These are phyloP conservation scores for Diplazon laetatorius DNA, from an alignment of 2,888 invertebrate genomes.

Conservation along the genomic window DNA sequence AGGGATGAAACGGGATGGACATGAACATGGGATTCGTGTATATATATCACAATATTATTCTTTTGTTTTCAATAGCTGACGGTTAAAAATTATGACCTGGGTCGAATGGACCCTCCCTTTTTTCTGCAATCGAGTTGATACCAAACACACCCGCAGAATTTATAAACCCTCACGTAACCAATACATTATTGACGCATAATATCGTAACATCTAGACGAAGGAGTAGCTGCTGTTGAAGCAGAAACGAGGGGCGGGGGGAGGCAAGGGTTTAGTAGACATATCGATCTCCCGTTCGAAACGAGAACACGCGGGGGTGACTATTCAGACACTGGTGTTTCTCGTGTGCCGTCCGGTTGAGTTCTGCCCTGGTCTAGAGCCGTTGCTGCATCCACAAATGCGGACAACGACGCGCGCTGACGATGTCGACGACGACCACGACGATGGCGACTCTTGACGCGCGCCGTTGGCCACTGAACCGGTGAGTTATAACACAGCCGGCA, in stretches of 20 bases:
- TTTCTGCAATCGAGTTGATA: no score
- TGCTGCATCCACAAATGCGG: conserved; percentile 15
- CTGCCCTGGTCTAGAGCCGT: conserved; percentile 13
- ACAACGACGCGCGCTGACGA: conserved; percentile 22
- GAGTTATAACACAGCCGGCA: conserved; percentile 52
- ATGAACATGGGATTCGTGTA: no score
- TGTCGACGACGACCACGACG: conserved; percentile 31
- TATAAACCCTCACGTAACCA: no score
- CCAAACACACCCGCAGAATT: no score
- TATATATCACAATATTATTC: no score
- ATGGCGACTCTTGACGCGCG: conserved; percentile 44
- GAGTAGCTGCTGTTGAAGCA: background rate
- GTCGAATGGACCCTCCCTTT: no score
- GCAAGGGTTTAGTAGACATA: background rate
- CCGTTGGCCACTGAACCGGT: conserved; percentile 31
- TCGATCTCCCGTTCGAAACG: conserved; percentile 48
- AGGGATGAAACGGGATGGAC: background rate
- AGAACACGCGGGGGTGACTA: conserved; percentile 38
- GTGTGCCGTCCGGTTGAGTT: conserved; percentile 37
- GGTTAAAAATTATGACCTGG: no score
- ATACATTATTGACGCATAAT: background rate
- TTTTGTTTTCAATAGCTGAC: no score
- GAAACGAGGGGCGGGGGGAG: background rate
- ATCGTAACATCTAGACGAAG: conserved; percentile 6
- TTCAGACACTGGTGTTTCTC: conserved; percentile 40